Evolutionary conservation across 1,140 invertebrate species (phyloP), one percentile per base, ranked within the genome.

Genomic region (Mya arenaria): DNA sequence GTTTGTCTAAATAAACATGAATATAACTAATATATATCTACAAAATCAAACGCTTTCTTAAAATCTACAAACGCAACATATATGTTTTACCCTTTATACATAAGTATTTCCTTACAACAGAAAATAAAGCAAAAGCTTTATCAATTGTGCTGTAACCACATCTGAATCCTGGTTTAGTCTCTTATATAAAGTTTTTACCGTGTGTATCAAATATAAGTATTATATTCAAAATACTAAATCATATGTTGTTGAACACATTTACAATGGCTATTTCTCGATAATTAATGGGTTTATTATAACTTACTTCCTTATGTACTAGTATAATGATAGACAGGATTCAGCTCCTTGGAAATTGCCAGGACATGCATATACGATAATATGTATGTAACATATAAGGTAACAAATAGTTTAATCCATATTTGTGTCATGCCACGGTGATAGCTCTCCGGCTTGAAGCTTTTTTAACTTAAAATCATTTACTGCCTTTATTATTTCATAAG

Each of bases 101-200:
- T n/a, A n/a, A n/a, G n/a, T n/a, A n/a, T n/a, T n/a, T n/a, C 10
- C 58, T 30, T n/a, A 71, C 25, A 2, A 81, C 28, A 15, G 66
- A 2, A 41, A 72, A 32, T 25, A 81, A 34, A 36, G 48, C 48
- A 81, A 52, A 81, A 5, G 68, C 58, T 72, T 71, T 62, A 44
- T 81, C 79, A 19, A 81, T n/a, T 6, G 66, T 63, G 23, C 17
- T 60, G 23, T 73, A 73, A 17, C 66, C 66, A 15, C n/a, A 23
- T 44, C 66, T 62, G 52, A 71, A 73, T 10, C 79, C 79, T 1
- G 25, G 30, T 34, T 72, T 66, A 17, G 15, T 44, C 63, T 81
- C 79, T 17, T 5, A 32, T n/a, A 81, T 39, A 34, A 32, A n/a
- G n/a, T 19, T 4, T 32, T 71, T 30, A 32, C 48, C 66, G 8